Evolutionary conservation across 2,797 vertebrate species (phyloP), one percentile per base, ranked within the genome.

Genomic region (Selene dorsalis): DNA sequence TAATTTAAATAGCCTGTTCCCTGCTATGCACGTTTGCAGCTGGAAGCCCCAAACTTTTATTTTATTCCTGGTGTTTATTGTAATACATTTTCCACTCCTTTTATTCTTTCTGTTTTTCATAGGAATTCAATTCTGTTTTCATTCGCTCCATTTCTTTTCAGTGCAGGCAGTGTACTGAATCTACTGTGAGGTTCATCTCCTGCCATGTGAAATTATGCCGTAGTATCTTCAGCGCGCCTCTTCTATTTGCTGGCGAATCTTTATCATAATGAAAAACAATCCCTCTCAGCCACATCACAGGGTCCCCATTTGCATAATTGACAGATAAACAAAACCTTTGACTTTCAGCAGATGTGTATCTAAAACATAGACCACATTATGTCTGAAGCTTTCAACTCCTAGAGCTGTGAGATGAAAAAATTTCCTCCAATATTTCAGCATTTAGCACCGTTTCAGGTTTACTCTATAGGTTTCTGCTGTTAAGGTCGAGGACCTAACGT

Each of bases 41-140:
- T 80, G 82, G 81, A 86, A 84, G 74, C 72, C 66, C 43, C 7
- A 69, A 80, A 83, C 24, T 75, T 79, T 78, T 69, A 67, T 84
- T 87, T 77, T 57, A 65, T 79, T 75, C 69, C 72, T 12, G 7
- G 73, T 84, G 79, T 86, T 87, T 64, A 58, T 69, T 85, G 73
- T 90, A 89, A 84, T 85, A 87, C 74, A 77, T 84, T 90, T 89
- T 77, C 50, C 43, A 10, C 45, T 59, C 71, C 63, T 79, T 83
- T 90, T 84, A 84, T 87, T 88, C 70, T 84, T 66, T 76, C 53
- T 62, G 26, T 81, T 90, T 92, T 92, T 91, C 47, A 73, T 70
- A 81, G 69, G 83, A 90, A 91, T 90, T 90, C 83, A 90, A 89
- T 89, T 87, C 73, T 85, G 77, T 84, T 91, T 92, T 92, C 75